Evolutionary conservation across 2,888 invertebrate genomes (phyloP).

Genomic region (Cephonodes hylas): DNA sequence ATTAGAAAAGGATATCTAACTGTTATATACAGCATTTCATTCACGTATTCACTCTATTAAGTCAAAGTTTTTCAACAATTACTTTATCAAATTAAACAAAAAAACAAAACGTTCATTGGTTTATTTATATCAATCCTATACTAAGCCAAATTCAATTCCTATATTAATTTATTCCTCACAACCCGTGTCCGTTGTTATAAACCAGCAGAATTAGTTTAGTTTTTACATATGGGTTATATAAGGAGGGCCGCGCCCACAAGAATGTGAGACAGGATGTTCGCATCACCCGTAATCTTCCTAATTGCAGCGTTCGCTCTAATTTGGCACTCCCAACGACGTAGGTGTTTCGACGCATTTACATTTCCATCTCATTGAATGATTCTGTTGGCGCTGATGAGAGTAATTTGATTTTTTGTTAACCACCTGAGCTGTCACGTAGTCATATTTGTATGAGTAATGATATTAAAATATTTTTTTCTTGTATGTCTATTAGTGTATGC

Average conservation of each 20-base stretch:
- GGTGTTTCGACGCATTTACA: constrained; percentile 45
- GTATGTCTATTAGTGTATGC: not conserved
- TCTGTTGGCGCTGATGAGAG: constrained; percentile 46
- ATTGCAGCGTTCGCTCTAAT: constrained; percentile 64
- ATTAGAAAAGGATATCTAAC: no score
- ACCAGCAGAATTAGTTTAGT: not conserved
- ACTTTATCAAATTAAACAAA: not conserved
- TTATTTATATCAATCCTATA: no score
- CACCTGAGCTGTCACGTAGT: not conserved
- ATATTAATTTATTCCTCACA: no score
- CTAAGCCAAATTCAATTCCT: no score
- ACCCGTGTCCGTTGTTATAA: no score
- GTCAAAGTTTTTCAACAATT: no score
- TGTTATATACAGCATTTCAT: no score
- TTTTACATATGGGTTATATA: not conserved
- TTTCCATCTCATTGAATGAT: constrained; percentile 56
- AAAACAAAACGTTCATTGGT: no score
- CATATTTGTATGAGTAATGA: constrained; percentile 17
- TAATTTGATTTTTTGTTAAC: constrained; percentile 9
- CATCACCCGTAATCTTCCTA: constrained; percentile 56
- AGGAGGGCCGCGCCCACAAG: constrained; percentile 41
- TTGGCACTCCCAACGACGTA: constrained; percentile 53
- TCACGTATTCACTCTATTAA: no score
- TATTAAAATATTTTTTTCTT: not conserved
- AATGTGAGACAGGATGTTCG: constrained; percentile 55